These are phyloP conservation scores for Danaus plexippus DNA, from an alignment of 1,140 invertebrate genomes.

Conservation along the genomic window DNA sequence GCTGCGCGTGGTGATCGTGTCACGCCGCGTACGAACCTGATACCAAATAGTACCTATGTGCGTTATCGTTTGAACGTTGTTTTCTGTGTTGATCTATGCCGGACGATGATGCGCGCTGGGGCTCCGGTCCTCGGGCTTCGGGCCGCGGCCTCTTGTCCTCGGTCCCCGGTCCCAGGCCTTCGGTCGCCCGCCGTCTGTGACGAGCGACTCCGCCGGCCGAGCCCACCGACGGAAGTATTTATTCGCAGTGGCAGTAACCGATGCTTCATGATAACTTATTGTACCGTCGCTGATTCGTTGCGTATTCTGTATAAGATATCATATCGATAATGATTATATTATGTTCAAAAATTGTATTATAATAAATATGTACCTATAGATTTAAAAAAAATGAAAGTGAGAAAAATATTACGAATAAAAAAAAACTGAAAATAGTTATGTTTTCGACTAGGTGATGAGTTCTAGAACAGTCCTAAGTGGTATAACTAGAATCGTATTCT, in stretches of 20 bases:
- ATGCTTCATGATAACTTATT: constrained; percentile 66
- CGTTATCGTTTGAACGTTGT: constrained; percentile 60
- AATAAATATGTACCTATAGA: constrained; percentile 70
- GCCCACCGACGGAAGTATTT: constrained; percentile 58
- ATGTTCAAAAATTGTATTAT: constrained; percentile 71
- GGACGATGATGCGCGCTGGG: constrained; percentile 32
- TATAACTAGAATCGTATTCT: constrained; percentile 53
- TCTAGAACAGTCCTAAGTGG: constrained; percentile 57
- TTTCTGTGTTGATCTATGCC: constrained; percentile 42
- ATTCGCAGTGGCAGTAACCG: constrained; percentile 59
- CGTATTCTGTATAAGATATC: constrained; percentile 68
- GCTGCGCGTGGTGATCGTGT: constrained; percentile 21
- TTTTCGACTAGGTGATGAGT: constrained; percentile 63
- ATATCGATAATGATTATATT: constrained; percentile 64
- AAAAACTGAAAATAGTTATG: constrained; percentile 63
- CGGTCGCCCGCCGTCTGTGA: too few relatives aligned
- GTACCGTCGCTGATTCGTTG: constrained; percentile 65
- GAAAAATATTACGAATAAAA: constrained; percentile 69
- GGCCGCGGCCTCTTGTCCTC: too few relatives aligned
- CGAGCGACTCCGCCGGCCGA: constrained; percentile 18
- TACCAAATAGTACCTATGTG: constrained; percentile 64
- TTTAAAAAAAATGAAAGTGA: constrained; percentile 69
- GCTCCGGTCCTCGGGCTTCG: too few relatives aligned
- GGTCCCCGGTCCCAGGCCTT: too few relatives aligned
- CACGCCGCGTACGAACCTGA: constrained; percentile 40